Percentiles rank a stretch among this genome's conserved stretches.
phyloP scores from a whole-genome alignment of 2,888 invertebrate genomes.

The Tethea ocularis region DNA sequence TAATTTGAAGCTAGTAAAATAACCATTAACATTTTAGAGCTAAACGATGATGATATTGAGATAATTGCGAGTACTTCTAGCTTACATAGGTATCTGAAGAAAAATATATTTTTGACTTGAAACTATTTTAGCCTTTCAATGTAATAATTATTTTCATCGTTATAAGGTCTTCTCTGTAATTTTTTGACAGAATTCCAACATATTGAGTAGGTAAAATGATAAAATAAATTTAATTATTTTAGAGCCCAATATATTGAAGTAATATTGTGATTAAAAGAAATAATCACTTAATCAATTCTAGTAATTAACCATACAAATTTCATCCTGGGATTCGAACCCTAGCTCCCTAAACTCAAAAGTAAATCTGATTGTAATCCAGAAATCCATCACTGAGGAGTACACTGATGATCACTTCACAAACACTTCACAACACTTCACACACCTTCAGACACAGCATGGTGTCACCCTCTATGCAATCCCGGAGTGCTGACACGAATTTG shows the following conservation, averaged over 20 bases:
- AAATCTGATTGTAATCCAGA: constrained; percentile 21
- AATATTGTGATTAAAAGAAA: constrained; percentile 14
- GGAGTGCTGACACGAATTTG: constrained; percentile 75
- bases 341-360: not conserved
- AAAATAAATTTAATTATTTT: not conserved
- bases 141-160: too few species aligned
- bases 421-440: constrained; percentile 76
- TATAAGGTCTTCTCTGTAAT: not conserved
- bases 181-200: not conserved
- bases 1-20: constrained; percentile 12
- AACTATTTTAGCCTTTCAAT: not conserved
- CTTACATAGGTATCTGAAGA: not conserved
- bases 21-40: not conserved
- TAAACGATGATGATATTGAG: not conserved
- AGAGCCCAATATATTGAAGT: not conserved
- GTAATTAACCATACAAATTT: not conserved
- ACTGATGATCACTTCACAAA: constrained; percentile 36
- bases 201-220: not conserved
- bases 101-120: not conserved
- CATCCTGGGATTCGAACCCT: not conserved
- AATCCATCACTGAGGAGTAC: constrained; percentile 30
- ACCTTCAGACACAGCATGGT: constrained; percentile 90
- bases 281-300: constrained; percentile 14
- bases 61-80: not conserved
- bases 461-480: constrained; percentile 88